These are phyloP conservation scores for Pseudolaguvia tuberculata DNA, from an alignment of 2,113 vertebrate species.

Conservation along the genomic window DNA sequence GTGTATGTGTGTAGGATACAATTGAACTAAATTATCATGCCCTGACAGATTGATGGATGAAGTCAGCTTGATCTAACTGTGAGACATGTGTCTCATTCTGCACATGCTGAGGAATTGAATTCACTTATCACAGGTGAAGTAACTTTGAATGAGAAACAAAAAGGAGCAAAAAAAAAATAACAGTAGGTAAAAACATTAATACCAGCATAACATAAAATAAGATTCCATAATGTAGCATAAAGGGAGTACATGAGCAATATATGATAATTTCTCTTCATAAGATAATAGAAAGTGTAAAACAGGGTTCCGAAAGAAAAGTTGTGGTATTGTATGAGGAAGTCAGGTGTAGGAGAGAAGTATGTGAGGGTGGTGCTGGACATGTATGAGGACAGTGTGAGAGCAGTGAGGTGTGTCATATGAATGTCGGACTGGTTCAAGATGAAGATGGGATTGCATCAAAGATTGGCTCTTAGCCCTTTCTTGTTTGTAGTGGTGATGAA, in stretches of 20 bases:
- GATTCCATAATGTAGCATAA: background rate
- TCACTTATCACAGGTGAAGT: constrained; percentile 3
- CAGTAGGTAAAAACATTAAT: background rate
- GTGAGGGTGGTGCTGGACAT: too few species aligned
- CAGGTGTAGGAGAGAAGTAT: too few species aligned
- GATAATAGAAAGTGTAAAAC: too few species aligned
- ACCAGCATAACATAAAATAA: background rate
- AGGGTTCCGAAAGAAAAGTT: too few species aligned
- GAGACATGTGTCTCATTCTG: constrained; percentile 8
- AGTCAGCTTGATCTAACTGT: background rate
- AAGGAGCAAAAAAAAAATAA: constrained; percentile 21
- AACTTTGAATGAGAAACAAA: background rate
- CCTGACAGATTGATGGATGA: constrained; percentile 13
- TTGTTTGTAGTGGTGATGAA: too few species aligned
- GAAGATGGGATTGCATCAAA: too few species aligned
- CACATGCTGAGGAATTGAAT: constrained; percentile 12
- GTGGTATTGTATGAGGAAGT: too few species aligned
- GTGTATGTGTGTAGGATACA: background rate
- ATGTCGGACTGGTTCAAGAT: too few species aligned
- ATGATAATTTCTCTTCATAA: too few species aligned
- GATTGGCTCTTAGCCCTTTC: too few species aligned
- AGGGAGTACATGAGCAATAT: background rate
- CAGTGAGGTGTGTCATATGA: too few species aligned
- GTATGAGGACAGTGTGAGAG: too few species aligned
- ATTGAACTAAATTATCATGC: background rate